phyloP scores from a whole-genome alignment of 2,888 invertebrate genomes.

The Scaptomyza parva region DNA sequence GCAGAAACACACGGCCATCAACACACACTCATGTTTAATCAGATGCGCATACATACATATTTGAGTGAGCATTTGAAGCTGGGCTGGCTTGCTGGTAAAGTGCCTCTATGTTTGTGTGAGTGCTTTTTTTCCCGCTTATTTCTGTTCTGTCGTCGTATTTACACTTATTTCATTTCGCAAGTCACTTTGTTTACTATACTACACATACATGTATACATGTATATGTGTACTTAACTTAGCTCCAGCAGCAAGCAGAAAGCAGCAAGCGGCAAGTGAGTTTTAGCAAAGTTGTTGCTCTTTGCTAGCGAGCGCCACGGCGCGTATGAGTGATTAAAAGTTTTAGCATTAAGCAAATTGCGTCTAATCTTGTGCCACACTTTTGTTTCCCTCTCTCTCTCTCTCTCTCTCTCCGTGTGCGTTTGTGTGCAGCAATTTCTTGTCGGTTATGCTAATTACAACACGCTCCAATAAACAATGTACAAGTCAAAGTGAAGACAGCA shows the following conservation, averaged over 20 bases:
- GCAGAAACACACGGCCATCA: slow-evolving; percentile 33
- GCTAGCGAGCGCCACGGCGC: slow-evolving; percentile 57
- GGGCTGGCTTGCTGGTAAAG: slow-evolving; percentile 13
- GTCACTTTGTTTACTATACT: slow-evolving; percentile 67
- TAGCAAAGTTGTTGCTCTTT: slow-evolving; percentile 28
- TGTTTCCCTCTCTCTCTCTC: slow-evolving; percentile 13
- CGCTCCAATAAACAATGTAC: slow-evolving; percentile 69
- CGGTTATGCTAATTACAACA: slow-evolving; percentile 74
- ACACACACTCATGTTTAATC: slow-evolving; percentile 72
- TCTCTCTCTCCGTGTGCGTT: too few relatives aligned
- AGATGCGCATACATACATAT: slow-evolving; percentile 77
- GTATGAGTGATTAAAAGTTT: slow-evolving; percentile 80
- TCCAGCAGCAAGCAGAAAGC: too few relatives aligned
- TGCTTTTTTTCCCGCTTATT: slow-evolving; percentile 21
- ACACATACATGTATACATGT: too few relatives aligned
- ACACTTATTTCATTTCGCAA: slow-evolving; percentile 74
- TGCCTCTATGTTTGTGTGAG: background rate
- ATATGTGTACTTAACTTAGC: slow-evolving; percentile 40
- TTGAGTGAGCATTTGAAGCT: slow-evolving; percentile 62
- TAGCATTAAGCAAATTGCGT: slow-evolving; percentile 72
- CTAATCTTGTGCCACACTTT: slow-evolving; percentile 45
- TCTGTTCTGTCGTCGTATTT: slow-evolving; percentile 54
- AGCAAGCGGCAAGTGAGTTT: slow-evolving; percentile 20
- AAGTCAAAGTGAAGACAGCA: slow-evolving; percentile 1
- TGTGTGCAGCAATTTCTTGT: too few relatives aligned